Conservation (phyloP, 2,113 vertebrate genomes). For the Percopsis transmontana region DNA sequence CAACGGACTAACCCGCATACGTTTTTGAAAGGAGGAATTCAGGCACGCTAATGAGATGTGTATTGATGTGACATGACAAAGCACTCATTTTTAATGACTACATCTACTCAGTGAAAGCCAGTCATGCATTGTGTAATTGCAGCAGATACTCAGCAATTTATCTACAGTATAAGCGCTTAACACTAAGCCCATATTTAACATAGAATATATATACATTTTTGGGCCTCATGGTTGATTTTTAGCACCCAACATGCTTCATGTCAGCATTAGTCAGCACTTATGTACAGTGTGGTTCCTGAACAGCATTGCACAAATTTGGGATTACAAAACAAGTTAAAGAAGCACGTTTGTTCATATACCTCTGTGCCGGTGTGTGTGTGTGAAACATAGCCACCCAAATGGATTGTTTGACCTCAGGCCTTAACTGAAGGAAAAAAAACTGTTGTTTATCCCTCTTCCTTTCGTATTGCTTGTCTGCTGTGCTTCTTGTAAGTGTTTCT, state of each 20-base stretch:
- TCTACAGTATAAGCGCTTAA: neutral
- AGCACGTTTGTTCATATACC: neutral
- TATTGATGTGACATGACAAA: neutral
- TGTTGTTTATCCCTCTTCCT: slow-evolving; percentile 5
- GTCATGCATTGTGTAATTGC: neutral
- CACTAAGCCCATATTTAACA: too few species aligned
- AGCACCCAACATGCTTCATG: neutral
- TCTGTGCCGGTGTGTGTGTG: neutral
- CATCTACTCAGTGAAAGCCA: neutral
- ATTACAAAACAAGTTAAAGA: neutral
- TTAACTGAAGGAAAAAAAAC: slow-evolving; percentile 19
- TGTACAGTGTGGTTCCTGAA: neutral
- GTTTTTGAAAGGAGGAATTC: neutral
- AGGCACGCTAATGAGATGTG: neutral
- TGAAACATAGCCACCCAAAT: slow-evolving; percentile 17
- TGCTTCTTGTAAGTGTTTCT: slow-evolving; percentile 2
- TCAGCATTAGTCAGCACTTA: neutral
- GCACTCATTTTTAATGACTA: neutral
- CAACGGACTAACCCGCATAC: neutral
- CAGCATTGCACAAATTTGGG: neutral
- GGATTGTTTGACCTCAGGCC: slow-evolving; percentile 34
- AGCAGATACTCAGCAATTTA: neutral
- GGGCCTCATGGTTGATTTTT: too few species aligned
- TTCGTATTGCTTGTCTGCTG: slow-evolving; percentile 28
- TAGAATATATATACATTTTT: too few species aligned